Base-by-base conservation (phyloP, 2,888 invertebrate genomes). In the Lithophane socia region DNA sequence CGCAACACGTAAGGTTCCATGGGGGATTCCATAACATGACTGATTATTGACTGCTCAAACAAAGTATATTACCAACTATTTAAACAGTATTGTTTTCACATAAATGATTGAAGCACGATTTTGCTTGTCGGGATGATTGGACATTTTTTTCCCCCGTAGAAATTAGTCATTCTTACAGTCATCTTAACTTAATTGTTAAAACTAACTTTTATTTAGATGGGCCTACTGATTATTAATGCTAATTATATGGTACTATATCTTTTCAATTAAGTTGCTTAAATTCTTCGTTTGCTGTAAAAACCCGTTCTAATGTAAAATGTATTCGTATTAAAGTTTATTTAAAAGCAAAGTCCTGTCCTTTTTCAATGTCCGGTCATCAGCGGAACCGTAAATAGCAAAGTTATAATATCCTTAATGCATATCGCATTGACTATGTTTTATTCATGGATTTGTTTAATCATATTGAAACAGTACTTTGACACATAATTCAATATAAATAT, bases 21-120 rank as follows among this genome's bases (percentile, higher is more conserved):
- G 37, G 80, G 82, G 85, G 67, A 78, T 85, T 79, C 79, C 79
- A 71, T 76, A 79, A 77, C 63, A 37, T 75, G 79, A 75, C 47
- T 63, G 76, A 79, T 86, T 83, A 83, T 83, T 84, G 71, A 84
- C 75, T 84, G 49, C 67, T 75, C 67, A 77, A 84, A 82, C 77
- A 84, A 75, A 68, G 60, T 69, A 67, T 79, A 65, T 64, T 42
- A 44, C 49, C 21, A 68, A 58, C 61, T 69, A 73, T 66, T 65
- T 61, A 68, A 63, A 64, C 37, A 73, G 56, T 74, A 44, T 63
- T 73, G 72, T 83, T 77, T 71, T 60, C 37, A 12, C 63, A 67
- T 29, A 63, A 56, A 81, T 78, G 64, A 47, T 52, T 47, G 16
- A 49, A 56, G 10, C 37, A 75, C 64, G 24, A 49, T 69, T 54